Evolutionary conservation across 2,888 invertebrate genomes (phyloP), one percentile per base, ranked within the genome.

Genomic region (Platycnemis pennipes): DNA sequence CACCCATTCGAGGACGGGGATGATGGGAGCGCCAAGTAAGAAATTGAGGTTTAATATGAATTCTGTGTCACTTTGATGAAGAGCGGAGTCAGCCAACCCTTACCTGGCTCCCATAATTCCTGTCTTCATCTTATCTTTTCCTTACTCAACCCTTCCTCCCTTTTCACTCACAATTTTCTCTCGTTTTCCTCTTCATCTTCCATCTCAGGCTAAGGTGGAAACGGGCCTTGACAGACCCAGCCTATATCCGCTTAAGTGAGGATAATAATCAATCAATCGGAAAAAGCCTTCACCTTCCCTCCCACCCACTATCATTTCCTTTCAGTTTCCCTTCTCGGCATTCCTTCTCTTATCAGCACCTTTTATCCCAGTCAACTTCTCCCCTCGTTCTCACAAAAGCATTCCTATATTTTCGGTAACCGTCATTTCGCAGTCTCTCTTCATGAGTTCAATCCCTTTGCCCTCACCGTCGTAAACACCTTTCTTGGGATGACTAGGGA

Each of bases 1-100:
- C 63, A 63, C 63, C 4, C 63, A n/a, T n/a, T 63, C 26, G 63
- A 63, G 3, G 22, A 22, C n/a, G 63, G n/a, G 63, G n/a, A 26
- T 3, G n/a, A 63, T 63, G 63, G n/a, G n/a, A 8, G 26, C n/a
- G 26, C 26, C 63, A 4, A 63, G 63, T 63, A 26, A 63, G 63
- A 63, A 63, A 63, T 63, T 63, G 63, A 63, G 63, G 63, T 63
- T 63, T 26, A 63, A 26, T 63, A 63, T 63, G n/a, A 63, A n/a
- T 63, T 63, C 26, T 8, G 63, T 63, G 26, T 63, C n/a, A 49
- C 63, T 63, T 63, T 63, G 63, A 63, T 63, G 63, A 63, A 63
- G 63, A n/a, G 26, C 5, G 7, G 63, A n/a, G n/a, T 8, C 63
- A 63, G 1, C n/a, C 63, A 63, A 63, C 63, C 63, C n/a, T n/a